phyloP scores from a whole-genome alignment of 2,888 invertebrate species.

The Erebia palarica region DNA sequence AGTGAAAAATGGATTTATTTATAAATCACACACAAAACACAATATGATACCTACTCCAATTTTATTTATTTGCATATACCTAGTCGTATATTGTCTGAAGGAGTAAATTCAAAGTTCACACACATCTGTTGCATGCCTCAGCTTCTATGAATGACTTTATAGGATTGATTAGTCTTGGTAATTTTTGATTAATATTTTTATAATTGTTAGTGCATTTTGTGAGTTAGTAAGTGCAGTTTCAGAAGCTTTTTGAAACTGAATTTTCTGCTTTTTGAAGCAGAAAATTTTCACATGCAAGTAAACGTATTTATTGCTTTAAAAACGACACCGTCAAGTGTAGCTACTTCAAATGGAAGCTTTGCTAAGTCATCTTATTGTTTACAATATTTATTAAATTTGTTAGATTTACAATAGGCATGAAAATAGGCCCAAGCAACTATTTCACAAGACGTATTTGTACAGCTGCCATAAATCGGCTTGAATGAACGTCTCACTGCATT shows the following conservation, averaged over 20 bases:
- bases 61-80: neutral
- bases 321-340: neutral
- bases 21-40: neutral
- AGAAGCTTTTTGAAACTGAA: no score
- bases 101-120: neutral
- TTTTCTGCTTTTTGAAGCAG: no score
- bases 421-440: neutral
- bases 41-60: neutral
- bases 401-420: constrained; percentile 1
- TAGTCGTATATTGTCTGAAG: neutral
- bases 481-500: neutral
- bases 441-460: neutral
- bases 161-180: neutral
- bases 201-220: neutral
- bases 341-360: neutral
- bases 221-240: neutral
- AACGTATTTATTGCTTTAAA: no score
- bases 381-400: neutral
- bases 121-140: neutral
- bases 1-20: neutral
- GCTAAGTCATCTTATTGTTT: neutral
- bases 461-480: neutral
- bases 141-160: neutral
- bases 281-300: neutral
- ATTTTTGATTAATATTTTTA: neutral